These are phyloP conservation scores for Vimba vimba DNA, from an alignment of 2,113 vertebrate genomes.

Conservation along the genomic window DNA sequence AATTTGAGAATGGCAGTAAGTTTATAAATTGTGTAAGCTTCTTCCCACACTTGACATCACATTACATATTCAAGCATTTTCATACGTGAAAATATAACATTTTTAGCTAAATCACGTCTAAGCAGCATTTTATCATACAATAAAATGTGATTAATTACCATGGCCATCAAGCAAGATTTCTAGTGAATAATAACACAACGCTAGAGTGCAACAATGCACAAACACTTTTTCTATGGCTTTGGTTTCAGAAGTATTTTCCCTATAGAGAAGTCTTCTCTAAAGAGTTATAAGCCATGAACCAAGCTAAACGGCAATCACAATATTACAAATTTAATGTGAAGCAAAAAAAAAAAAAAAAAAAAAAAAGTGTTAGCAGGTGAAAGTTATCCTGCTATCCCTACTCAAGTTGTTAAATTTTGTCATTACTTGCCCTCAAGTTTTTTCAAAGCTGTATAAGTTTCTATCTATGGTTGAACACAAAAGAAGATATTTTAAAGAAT, in stretches of 20 bases:
- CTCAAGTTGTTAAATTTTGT: not conserved
- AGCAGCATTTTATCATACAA: not conserved
- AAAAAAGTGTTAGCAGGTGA: no score
- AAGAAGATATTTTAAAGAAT: no score
- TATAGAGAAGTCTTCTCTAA: no score
- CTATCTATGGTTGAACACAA: no score
- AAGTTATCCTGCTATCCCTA: not conserved
- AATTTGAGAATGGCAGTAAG: not conserved
- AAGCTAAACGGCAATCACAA: no score
- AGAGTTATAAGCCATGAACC: no score
- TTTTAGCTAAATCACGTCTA: not conserved
- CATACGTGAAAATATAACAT: not conserved
- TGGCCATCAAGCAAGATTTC: not conserved
- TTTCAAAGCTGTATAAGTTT: no score
- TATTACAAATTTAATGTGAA: no score
- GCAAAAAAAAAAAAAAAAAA: no score
- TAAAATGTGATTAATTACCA: not conserved
- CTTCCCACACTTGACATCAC: not conserved
- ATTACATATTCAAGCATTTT: not conserved
- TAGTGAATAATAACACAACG: not conserved
- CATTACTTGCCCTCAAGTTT: no score
- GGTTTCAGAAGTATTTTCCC: not conserved
- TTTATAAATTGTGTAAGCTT: not conserved
- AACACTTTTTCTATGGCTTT: not conserved
- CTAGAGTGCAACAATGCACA: not conserved